These are phyloP conservation scores for Athene cunicularia DNA, from an alignment of 2,113 vertebrate species.

Conservation along the genomic window DNA sequence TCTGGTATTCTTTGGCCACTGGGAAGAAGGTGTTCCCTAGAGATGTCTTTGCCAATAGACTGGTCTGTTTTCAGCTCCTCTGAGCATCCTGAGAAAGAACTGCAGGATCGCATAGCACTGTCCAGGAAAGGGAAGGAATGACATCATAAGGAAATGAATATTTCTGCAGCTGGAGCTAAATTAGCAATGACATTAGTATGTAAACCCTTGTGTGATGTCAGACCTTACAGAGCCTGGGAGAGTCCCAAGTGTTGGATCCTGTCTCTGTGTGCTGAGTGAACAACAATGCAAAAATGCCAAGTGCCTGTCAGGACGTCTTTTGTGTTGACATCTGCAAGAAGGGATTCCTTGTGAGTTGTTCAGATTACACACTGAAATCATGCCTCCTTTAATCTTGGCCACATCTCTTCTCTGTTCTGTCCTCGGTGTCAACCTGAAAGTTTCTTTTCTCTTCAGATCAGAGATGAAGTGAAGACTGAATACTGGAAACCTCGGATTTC, in stretches of 20 bases:
- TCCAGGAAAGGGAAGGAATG: not conserved
- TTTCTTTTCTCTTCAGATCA: not conserved
- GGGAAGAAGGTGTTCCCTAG: not conserved
- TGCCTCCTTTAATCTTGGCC: not conserved
- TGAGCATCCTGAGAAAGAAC: not conserved
- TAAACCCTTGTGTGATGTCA: not conserved
- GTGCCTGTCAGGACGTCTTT: not conserved
- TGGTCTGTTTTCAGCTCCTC: not conserved
- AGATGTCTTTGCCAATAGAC: not conserved
- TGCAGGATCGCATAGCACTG: not conserved
- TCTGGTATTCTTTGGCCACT: not conserved
- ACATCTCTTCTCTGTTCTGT: not conserved
- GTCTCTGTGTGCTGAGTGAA: not conserved
- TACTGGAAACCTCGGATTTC: not conserved
- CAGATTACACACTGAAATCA: not conserved
- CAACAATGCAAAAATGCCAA: not conserved
- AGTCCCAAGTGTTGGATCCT: rapidly evolving
- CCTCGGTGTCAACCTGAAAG: not conserved
- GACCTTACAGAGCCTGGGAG: not conserved
- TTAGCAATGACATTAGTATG: not conserved
- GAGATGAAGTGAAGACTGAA: not conserved
- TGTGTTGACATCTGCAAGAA: not conserved
- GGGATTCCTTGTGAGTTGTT: not conserved
- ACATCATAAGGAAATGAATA: not conserved
- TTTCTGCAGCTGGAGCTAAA: not conserved